Evolutionary conservation across 2,797 vertebrate species (phyloP).

Genomic region (Artibeus jamaicensis): DNA sequence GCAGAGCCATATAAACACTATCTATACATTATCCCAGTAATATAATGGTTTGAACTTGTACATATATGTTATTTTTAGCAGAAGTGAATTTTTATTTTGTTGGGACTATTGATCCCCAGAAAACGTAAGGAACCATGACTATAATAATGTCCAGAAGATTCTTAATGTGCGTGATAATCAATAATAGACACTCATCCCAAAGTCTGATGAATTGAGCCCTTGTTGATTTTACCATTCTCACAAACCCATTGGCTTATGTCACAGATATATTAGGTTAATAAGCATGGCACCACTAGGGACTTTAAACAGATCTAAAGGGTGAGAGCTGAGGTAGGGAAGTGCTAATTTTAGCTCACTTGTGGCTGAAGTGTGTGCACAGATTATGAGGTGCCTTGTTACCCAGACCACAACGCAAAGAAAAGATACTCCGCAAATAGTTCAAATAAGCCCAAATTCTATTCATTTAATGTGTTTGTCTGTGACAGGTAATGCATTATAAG

Average conservation of each 20-base stretch:
- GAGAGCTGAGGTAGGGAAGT: background rate
- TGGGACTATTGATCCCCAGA: background rate
- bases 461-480: background rate
- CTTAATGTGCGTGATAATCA: background rate
- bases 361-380: background rate
- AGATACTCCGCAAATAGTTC: background rate
- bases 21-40: background rate
- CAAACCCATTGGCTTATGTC: background rate
- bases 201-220: background rate
- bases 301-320: background rate
- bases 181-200: background rate
- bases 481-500: background rate
- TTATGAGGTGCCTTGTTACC: background rate
- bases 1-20: background rate
- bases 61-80: background rate
- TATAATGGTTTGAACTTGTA: background rate
- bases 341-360: background rate
- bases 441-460: background rate
- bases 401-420: background rate
- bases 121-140: background rate
- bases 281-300: background rate
- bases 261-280: background rate
- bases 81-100: slow-evolving; percentile 26
- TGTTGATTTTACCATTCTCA: background rate
- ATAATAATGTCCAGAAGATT: background rate